phyloP scores from a whole-genome alignment of 2,113 vertebrate genomes.

The Anser brachyrhynchus region DNA sequence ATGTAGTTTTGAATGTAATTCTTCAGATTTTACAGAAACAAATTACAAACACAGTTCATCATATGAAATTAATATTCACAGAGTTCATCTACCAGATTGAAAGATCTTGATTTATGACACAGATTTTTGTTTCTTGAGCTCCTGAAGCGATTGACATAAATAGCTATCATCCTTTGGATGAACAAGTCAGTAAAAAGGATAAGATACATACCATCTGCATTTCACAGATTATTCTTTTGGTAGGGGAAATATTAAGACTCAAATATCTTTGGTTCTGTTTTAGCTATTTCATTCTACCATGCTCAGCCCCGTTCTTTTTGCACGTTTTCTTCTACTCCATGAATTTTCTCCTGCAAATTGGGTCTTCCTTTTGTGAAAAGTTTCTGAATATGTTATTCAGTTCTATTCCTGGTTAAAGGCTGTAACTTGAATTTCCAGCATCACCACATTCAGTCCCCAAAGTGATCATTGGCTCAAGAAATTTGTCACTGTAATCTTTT shows the following conservation, averaged over 20 bases:
- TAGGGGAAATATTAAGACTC: not conserved
- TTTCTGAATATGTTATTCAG: not conserved
- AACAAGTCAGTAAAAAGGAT: not conserved
- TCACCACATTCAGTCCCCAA: not conserved
- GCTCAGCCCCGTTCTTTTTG: not conserved
- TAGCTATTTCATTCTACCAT: not conserved
- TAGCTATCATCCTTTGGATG: not conserved
- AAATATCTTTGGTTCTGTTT: not conserved
- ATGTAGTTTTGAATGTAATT: not conserved
- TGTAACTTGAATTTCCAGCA: not conserved
- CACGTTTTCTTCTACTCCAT: not conserved
- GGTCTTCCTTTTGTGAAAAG: not conserved
- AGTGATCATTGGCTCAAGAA: not conserved
- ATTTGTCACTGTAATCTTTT: not conserved
- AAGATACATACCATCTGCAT: not conserved
- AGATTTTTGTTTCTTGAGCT: not conserved
- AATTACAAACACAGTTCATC: not conserved
- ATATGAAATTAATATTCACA: not conserved
- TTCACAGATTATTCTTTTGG: not conserved
- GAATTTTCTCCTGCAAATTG: not conserved
- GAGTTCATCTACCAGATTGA: not conserved
- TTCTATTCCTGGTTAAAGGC: not conserved
- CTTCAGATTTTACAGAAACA: not conserved
- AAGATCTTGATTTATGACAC: not conserved
- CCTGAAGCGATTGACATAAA: not conserved